A percentile compares a stretch with the other conserved stretches of the same genome.
Conservation (phyloP, 2,888 invertebrate species). For the Yponomeuta cagnagella region DNA sequence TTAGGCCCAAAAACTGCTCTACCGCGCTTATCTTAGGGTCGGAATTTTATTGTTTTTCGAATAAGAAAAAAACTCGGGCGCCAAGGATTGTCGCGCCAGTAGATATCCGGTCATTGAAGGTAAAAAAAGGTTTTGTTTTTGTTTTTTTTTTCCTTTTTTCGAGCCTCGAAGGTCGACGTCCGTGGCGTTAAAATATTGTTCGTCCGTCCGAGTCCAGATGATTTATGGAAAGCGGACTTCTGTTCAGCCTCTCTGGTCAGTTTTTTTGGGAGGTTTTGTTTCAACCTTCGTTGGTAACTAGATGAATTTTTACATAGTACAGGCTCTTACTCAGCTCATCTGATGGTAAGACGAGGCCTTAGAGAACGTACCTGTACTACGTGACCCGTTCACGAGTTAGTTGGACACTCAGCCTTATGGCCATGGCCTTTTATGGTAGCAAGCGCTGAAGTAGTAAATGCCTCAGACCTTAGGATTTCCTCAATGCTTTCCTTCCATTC, state of each 20-base stretch:
- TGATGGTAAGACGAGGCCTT: no score
- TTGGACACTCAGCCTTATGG: no score
- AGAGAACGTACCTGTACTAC: no score
- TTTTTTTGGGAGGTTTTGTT: constrained; percentile 18
- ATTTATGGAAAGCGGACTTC: constrained; percentile 46
- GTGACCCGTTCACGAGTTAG: no score
- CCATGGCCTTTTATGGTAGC: no score
- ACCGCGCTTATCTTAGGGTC: constrained; percentile 1
- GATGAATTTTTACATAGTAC: no score
- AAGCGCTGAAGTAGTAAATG: no score
- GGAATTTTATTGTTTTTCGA: constrained; percentile 19
- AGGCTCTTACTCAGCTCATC: no score
- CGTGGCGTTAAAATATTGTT: constrained; percentile 50
- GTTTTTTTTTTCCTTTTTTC: constrained; percentile 33
- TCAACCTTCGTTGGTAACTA: no score
- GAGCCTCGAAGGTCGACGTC: constrained; percentile 47
- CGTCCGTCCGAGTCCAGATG: constrained; percentile 37
- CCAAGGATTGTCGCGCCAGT: constrained; percentile 58
- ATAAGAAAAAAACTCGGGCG: constrained; percentile 49
- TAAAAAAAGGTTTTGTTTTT: constrained; percentile 31
- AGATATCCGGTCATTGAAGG: constrained; percentile 57
- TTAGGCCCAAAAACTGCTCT: not conserved
- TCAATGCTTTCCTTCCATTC: no score
- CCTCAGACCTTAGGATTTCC: no score
- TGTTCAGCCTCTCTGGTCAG: constrained; percentile 28